Evolutionary conservation across 1,140 invertebrate genomes (phyloP), one percentile per base, ranked within the genome.

Genomic region (Drosophila burlai): DNA sequence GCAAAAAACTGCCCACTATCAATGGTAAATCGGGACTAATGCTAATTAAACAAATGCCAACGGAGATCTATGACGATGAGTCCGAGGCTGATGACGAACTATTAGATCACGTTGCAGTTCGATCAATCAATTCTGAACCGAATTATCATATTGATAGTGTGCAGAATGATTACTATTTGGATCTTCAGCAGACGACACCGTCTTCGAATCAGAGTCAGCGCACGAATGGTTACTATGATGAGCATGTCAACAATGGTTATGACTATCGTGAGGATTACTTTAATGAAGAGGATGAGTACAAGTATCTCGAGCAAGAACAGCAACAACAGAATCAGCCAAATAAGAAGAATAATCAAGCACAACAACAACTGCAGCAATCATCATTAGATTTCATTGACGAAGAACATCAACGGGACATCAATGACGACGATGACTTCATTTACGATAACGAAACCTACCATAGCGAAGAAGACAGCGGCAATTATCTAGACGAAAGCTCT

Each of bases 251-350:
- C 55, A 77, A 82, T 63, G 75, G 87, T 76, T 92, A 93, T 83
- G 78, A 93, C 68, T 91, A 92, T 81, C 92, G 83, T 16, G 92
- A 94, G 54, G 93, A 93, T 72, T 93, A 91, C 66, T 92, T 93
- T 54, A 93, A 94, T 36, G 92, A 93, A 73, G 93, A 93, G 49
- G 83, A 91, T 67, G 92, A 93, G 54, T 89, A 91, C 47, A 90
- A 91, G 62, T 93, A 93, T 65, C 76, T 89, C 36, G 83, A 93
- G 83, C 68, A 94, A 64, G 91, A 93, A 68, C 69, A 81, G 68
- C 73, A 92, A 38, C 57, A 84, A 36, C 31, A 67, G 6, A 55
- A 50, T 34, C 60, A 67, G 49, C 63, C 59, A 45, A 67, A 24
- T 40, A 71, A 62, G 87, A 93, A 36, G 54, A 89, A 74, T 29